Conservation (phyloP, 2,113 vertebrate genomes). For the Sisor rabdophorus region DNA sequence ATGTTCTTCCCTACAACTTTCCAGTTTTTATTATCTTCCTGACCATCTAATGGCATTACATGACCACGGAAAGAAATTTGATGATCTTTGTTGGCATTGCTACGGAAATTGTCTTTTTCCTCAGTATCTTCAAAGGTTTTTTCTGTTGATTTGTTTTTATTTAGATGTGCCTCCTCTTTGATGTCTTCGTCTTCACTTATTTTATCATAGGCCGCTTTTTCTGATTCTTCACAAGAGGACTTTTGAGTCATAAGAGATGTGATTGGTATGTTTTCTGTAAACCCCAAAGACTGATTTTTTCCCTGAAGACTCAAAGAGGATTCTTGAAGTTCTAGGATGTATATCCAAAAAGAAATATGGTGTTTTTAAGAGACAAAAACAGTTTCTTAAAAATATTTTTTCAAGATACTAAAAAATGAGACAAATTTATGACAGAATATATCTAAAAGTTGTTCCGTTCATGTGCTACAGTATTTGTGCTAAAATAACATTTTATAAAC, state of each 20-base stretch:
- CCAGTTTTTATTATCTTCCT: not conserved
- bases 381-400: not conserved
- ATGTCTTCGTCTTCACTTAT: not conserved
- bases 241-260: conserved; percentile 29
- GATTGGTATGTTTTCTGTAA: conserved; percentile 43
- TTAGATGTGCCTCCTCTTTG: not conserved
- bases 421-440: not conserved
- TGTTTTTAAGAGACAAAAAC: conserved; percentile 15
- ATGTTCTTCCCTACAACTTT: not conserved
- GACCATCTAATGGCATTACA: not conserved
- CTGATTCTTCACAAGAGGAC: conserved; percentile 1
- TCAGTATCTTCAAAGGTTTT: not conserved
- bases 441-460: not conserved
- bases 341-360: conserved; percentile 34
- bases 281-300: conserved; percentile 9
- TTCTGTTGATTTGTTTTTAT: not conserved
- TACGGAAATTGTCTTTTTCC: not conserved
- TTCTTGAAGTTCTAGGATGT: conserved; percentile 40
- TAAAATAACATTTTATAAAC: not conserved
- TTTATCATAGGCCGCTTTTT: conserved; percentile 19
- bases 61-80: not conserved
- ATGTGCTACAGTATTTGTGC: not conserved
- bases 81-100: not conserved
- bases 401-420: too few species aligned
- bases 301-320: conserved; percentile 29